Base-by-base conservation (phyloP, 1,140 invertebrate species). In the Andricus grossulariae region DNA sequence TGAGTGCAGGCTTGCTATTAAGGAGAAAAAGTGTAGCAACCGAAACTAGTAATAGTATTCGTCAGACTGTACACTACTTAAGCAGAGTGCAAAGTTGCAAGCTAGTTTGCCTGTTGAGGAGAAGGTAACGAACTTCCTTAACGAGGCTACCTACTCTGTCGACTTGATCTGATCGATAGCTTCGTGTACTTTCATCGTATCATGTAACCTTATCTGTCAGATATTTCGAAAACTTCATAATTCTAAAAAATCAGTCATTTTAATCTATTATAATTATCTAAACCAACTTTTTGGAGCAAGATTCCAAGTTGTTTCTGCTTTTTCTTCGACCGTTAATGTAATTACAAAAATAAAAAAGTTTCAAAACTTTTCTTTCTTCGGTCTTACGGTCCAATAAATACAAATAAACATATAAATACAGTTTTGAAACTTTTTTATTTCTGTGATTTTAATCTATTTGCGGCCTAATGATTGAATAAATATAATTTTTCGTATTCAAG, bases 91-190 rank as follows among this genome's bases (percentile, higher is more conserved):
- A 86, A 88, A 88, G 87, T 88, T 89, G 82, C 76, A 84, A 88
- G 84, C 39, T 5, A 5, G 25, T 5, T 87, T 88, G 87, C 25
- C 32, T 25, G 16, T 18, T 60, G 49, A 71, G 50, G 74, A 77
- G 70, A 77, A 60, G 72, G 82, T 85, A 87, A 86, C 85, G 83
- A 88, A 89, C 84, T 89, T 89, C 78, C 84, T 86, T 89, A 88
- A 88, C 87, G 86, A 88, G 87, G 85, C 86, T 87, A 87, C 85
- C 87, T 84, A 87, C 85, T 81, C 25, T 45, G 85, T 81, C 86
- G 84, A 84, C 55, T 60, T 60, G 12, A 60, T 60, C 55, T 87
- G 85, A 87, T 88, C 87, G 86, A 88, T 88, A 87, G 86, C 86
- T 86, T 78, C 81, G 86, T 83, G 77, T 45, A 39, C 50, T 50